Percentiles rank a stretch among this genome's conserved stretches.
phyloP scores from a whole-genome alignment of 2,797 vertebrate species.

The Gymnoscopelus microlampas region DNA sequence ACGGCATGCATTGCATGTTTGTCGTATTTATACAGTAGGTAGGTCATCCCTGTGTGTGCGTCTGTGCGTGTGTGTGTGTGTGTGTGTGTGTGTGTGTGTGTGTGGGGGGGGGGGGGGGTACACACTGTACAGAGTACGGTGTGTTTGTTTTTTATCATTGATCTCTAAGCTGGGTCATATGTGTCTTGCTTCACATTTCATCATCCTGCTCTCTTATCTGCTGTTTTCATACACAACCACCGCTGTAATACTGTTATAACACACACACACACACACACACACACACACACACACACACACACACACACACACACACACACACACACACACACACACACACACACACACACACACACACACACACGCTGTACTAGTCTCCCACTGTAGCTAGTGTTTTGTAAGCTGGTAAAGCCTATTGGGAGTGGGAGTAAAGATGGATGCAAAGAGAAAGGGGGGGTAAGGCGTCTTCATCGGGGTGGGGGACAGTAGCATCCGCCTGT shows the following conservation, averaged over 20 bases:
- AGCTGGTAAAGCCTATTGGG: slow-evolving; percentile 58
- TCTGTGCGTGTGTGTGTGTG: slow-evolving; percentile 32
- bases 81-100: slow-evolving; percentile 39
- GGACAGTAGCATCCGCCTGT: slow-evolving; percentile 20
- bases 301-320: slow-evolving; percentile 28
- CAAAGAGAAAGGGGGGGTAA: slow-evolving; percentile 37
- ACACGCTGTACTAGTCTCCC: slow-evolving; percentile 50
- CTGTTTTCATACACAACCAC: slow-evolving; percentile 80
- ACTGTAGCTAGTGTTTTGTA: slow-evolving; percentile 47
- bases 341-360: slow-evolving; percentile 5
- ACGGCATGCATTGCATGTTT: no score
- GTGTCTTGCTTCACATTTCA: slow-evolving; percentile 86
- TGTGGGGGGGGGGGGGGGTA: slow-evolving; percentile 20
- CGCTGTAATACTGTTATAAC: slow-evolving; percentile 79
- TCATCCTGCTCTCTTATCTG: slow-evolving; percentile 81
- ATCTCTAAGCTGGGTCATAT: slow-evolving; percentile 83
- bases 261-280: slow-evolving; percentile 28
- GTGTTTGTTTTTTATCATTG: slow-evolving; percentile 77
- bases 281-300: slow-evolving; percentile 47
- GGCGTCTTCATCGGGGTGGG: slow-evolving; percentile 20
- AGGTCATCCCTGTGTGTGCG: slow-evolving; percentile 1
- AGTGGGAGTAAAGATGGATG: slow-evolving; percentile 64
- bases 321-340: slow-evolving; percentile 38
- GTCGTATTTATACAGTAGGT: neutral
- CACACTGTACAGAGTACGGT: slow-evolving; percentile 51